Evolutionary conservation across 2,797 vertebrate species (phyloP).

Genomic region (Amphiprion clarkii): DNA sequence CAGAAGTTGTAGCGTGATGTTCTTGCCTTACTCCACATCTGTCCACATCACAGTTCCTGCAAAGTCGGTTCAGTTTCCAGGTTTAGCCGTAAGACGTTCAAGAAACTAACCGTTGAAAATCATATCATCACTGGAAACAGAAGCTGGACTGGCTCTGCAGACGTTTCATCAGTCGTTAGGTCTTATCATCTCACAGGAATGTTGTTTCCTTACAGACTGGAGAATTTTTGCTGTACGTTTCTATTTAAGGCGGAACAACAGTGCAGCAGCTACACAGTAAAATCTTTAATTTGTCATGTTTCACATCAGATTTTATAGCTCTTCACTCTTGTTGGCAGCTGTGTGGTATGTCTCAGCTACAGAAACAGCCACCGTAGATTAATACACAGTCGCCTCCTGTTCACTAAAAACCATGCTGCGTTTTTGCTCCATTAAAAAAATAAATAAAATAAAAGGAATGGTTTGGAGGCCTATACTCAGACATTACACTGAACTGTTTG

Average conservation of each 20-base stretch:
- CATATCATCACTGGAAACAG: not conserved
- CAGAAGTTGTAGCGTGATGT: too few species aligned
- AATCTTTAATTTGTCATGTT: not conserved
- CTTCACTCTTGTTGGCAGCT: conserved; percentile 1
- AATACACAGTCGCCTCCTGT: not conserved
- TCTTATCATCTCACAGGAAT: not conserved
- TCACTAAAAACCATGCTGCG: not conserved
- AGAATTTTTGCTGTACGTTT: not conserved
- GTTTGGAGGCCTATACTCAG: not conserved
- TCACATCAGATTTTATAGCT: not conserved
- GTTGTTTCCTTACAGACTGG: not conserved
- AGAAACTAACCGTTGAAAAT: not conserved
- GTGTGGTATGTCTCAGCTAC: not conserved
- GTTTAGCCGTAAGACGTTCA: not conserved
- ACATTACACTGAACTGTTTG: not conserved
- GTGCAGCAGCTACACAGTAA: not conserved
- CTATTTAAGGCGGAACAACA: not conserved
- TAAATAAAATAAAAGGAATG: not conserved
- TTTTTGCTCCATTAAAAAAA: not conserved
- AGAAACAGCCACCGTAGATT: not conserved
- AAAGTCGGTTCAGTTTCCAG: not conserved
- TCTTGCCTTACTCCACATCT: too few species aligned
- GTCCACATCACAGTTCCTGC: too few species aligned
- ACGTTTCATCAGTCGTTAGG: not conserved
- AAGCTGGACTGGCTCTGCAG: conserved; percentile 8